Evolutionary conservation across 2,113 vertebrate species (phyloP).

Genomic region (Centropus unirufus): DNA sequence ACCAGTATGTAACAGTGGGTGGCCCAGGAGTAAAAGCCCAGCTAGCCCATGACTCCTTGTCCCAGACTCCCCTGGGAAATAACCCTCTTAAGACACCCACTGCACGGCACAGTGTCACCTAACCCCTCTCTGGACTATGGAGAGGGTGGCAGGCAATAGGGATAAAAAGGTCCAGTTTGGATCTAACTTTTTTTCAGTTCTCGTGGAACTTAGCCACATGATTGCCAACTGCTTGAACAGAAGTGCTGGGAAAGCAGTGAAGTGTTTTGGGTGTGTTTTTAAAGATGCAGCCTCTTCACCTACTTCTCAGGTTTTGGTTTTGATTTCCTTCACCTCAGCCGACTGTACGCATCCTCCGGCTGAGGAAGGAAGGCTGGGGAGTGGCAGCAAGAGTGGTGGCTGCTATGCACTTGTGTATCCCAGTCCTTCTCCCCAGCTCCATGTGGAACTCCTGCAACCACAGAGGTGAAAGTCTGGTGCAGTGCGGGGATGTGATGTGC

Average conservation of each 20-base stretch:
- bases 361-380: background rate
- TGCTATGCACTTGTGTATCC: background rate
- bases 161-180: background rate
- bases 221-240: background rate
- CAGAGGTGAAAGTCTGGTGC: background rate
- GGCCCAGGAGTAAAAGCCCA: background rate
- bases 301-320: background rate
- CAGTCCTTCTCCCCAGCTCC: background rate
- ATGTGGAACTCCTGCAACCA: accelerated
- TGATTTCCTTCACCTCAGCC: background rate
- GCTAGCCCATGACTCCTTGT: accelerated
- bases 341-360: background rate
- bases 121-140: background rate
- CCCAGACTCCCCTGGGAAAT: background rate
- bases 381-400: accelerated
- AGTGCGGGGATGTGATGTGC: background rate
- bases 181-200: background rate
- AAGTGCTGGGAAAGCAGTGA: accelerated
- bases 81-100: background rate
- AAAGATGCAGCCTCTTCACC: background rate
- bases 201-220: accelerated
- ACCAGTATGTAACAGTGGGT: background rate
- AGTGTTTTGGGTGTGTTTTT: background rate
- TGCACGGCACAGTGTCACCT: background rate
- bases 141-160: background rate